Evolutionary conservation across 2,113 vertebrate genomes (phyloP).

Genomic region (Larimichthys crocea): DNA sequence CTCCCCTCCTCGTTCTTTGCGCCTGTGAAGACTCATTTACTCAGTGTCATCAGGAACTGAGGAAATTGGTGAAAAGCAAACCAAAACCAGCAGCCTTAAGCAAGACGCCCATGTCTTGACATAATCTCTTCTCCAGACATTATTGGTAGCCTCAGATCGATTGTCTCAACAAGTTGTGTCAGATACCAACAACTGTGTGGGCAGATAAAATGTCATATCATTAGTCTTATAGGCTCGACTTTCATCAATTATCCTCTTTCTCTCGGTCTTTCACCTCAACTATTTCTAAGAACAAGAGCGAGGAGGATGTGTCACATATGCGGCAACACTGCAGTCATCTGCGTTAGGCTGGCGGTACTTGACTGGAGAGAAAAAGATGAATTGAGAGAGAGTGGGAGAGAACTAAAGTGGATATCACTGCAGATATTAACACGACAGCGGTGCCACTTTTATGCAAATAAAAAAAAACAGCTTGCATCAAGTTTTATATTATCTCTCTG

Average conservation of each 20-base stretch:
- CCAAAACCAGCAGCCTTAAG: not conserved
- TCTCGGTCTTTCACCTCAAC: not conserved
- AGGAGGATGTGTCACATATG: conserved; percentile 25
- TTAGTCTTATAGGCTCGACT: conserved; percentile 25
- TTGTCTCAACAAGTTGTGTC: conserved; percentile 32
- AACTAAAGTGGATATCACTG: conserved; percentile 18
- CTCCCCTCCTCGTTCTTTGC: not conserved
- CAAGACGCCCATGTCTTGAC: not conserved
- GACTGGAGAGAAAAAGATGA: conserved; percentile 17
- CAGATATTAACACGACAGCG: conserved; percentile 26
- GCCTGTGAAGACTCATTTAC: not conserved
- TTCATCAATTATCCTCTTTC: not conserved
- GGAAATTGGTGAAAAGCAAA: not conserved
- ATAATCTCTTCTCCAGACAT: conserved; percentile 33
- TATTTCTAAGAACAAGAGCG: not conserved
- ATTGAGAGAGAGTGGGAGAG: conserved; percentile 18
- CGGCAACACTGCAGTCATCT: conserved; percentile 17
- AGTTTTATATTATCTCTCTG: conserved; percentile 20
- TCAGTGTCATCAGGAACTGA: not conserved
- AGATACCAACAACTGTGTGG: conserved; percentile 31
- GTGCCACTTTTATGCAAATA: conserved; percentile 45
- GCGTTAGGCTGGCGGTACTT: conserved; percentile 22
- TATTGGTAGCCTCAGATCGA: conserved; percentile 40
- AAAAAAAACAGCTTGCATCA: conserved; percentile 12
- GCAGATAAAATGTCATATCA: conserved; percentile 46